These are phyloP conservation scores for Drosophila melanica DNA, from an alignment of 1,140 invertebrate species.

Conservation along the genomic window DNA sequence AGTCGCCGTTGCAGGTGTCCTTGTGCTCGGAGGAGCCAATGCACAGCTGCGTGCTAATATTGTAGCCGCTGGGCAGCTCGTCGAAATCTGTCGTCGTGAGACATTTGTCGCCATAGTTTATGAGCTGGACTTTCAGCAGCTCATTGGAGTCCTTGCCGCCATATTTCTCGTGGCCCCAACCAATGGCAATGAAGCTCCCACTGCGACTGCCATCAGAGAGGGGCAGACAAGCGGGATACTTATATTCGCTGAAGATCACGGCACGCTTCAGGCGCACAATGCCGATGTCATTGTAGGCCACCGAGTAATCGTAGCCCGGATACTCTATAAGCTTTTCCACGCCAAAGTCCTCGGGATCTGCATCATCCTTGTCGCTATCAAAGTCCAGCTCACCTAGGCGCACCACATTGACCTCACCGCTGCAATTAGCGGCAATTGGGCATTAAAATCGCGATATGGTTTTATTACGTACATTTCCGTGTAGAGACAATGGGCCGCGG, in stretches of 20 bases:
- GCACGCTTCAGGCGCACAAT: no score
- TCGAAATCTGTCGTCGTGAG: no score
- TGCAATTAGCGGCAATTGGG: neutral
- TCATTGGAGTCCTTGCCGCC: no score
- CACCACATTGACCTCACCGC: slow-evolving; percentile 55
- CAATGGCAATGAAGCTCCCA: slow-evolving; percentile 49
- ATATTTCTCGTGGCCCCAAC: slow-evolving; percentile 60
- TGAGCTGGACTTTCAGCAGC: no score
- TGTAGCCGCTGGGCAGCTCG: slow-evolving; percentile 84
- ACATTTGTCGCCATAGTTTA: no score
- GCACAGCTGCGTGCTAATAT: slow-evolving; percentile 86
- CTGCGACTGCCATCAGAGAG: slow-evolving; percentile 15
- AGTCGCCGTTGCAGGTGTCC: slow-evolving; percentile 84
- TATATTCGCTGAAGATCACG: slow-evolving; percentile 42
- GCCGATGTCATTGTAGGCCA: slow-evolving; percentile 66
- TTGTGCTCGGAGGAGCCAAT: slow-evolving; percentile 86
- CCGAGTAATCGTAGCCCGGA: slow-evolving; percentile 41
- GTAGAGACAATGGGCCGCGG: slow-evolving; percentile 83
- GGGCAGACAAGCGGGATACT: slow-evolving; percentile 70
- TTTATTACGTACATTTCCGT: slow-evolving; percentile 32
- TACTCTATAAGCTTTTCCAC: slow-evolving; percentile 48
- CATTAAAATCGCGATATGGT: neutral
- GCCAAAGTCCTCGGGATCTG: slow-evolving; percentile 57
- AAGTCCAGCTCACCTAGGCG: slow-evolving; percentile 71
- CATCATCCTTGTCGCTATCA: slow-evolving; percentile 51